A percentile compares a stretch with the other conserved stretches of the same genome.
These are phyloP conservation scores for Campoplex nolae DNA, from an alignment of 2,888 invertebrate genomes.

Conservation along the genomic window DNA sequence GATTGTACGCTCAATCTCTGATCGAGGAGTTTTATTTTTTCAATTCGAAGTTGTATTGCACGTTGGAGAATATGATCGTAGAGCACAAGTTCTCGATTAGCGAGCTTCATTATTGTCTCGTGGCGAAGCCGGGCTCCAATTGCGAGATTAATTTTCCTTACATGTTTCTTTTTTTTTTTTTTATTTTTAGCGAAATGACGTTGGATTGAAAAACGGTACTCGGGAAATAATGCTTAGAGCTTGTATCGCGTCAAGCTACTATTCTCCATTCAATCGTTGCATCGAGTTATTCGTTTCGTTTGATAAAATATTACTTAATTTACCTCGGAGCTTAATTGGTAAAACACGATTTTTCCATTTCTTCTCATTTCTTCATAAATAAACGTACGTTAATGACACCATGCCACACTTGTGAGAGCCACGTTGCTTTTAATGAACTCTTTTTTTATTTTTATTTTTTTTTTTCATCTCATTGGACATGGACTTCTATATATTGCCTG, in stretches of 20 bases:
- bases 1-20: constrained; percentile 46
- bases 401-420: constrained; percentile 68
- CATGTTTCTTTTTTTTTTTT: constrained; percentile 43
- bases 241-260: background rate
- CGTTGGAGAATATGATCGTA: constrained; percentile 64
- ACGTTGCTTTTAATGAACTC: constrained; percentile 27
- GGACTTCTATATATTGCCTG: constrained; percentile 23
- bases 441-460: background rate
- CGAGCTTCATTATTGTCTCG: constrained; percentile 81
- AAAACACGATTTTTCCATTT: constrained; percentile 64
- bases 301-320: constrained; percentile 53
- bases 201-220: constrained; percentile 60
- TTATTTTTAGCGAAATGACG: constrained; percentile 42
- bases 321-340: constrained; percentile 59
- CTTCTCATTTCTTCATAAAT: constrained; percentile 60
- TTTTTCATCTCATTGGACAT: constrained; percentile 28
- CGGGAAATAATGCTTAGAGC: constrained; percentile 4
- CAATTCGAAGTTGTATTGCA: constrained; percentile 73
- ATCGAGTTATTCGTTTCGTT: constrained; percentile 38
- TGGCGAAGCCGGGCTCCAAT: constrained; percentile 74
- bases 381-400: constrained; percentile 60
- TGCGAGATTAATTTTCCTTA: constrained; percentile 50
- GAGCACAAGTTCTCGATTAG: constrained; percentile 22
- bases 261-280: constrained; percentile 32
- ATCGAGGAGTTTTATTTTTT: constrained; percentile 17